phyloP scores from a whole-genome alignment of 2,113 vertebrate genomes.

The Trichechus manatus region DNA sequence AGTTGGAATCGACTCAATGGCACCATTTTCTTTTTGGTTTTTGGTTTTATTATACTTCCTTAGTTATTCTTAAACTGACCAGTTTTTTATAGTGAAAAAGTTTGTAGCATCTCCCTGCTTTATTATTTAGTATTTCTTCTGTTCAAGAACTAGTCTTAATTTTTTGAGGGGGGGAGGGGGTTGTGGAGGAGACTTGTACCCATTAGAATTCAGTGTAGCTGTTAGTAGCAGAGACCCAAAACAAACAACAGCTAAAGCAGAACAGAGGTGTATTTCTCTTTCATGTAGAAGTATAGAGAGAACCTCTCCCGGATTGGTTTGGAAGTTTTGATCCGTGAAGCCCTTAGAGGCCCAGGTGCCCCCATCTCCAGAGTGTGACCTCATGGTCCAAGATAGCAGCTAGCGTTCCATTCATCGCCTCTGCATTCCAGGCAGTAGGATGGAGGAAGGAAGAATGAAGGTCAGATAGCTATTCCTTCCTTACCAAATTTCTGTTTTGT shows the following conservation, averaged over 20 bases:
- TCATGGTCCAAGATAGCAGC: background rate
- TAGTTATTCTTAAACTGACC: conserved; percentile 45
- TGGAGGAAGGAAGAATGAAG: background rate
- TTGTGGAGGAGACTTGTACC: background rate
- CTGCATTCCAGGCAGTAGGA: conserved; percentile 16
- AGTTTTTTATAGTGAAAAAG: conserved; percentile 37
- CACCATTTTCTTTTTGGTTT: too few relatives aligned
- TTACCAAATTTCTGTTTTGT: too few relatives aligned
- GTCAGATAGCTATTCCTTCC: background rate
- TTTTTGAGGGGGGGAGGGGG: background rate
- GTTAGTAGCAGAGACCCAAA: background rate
- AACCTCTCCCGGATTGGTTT: background rate
- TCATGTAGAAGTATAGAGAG: background rate
- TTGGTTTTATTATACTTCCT: too few relatives aligned
- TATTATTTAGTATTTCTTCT: conserved; percentile 39
- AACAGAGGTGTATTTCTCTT: background rate
- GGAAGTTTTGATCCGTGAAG: background rate
- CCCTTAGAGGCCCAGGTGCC: background rate
- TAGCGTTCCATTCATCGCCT: background rate
- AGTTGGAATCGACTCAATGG: too few relatives aligned
- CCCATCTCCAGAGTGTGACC: background rate
- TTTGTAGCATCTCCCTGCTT: background rate
- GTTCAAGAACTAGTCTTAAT: conserved; percentile 19
- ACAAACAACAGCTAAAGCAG: background rate
- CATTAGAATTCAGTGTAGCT: background rate